phyloP scores from a whole-genome alignment of 2,113 vertebrate genomes.

The Calidris pugnax region DNA sequence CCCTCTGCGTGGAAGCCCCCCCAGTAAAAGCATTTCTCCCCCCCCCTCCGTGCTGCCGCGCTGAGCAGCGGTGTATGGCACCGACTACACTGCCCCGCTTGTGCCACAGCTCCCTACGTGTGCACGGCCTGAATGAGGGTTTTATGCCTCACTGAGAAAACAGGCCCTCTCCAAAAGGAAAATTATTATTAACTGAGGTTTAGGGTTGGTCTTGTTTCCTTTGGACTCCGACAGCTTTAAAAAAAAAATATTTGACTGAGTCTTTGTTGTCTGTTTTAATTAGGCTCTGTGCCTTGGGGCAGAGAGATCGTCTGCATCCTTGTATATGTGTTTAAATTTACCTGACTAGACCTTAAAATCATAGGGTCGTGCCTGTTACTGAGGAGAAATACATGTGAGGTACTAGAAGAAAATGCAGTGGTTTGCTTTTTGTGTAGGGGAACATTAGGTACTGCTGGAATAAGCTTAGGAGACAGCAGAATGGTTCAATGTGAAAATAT shows the following conservation, averaged over 20 bases:
- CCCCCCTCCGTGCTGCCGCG: rapidly evolving
- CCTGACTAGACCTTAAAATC: background rate
- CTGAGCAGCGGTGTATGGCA: rapidly evolving
- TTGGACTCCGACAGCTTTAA: background rate
- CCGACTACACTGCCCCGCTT: background rate
- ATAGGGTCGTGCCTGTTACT: background rate
- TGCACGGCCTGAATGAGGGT: background rate
- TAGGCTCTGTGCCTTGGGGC: background rate
- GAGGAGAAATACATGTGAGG: background rate
- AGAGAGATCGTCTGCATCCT: rapidly evolving
- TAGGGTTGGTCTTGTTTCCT: conserved; percentile 1
- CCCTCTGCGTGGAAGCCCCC: background rate
- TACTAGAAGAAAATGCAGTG: background rate
- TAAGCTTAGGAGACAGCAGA: background rate
- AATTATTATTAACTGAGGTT: background rate
- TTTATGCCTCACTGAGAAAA: background rate
- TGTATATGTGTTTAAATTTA: background rate
- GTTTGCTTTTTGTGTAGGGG: background rate
- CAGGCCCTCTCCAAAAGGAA: background rate
- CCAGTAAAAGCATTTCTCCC: background rate
- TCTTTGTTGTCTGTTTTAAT: background rate
- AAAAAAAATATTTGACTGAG: background rate
- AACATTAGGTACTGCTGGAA: background rate
- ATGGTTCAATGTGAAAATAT: background rate
- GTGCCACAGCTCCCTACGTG: background rate